These are phyloP conservation scores for Tetrapedia diversipes DNA, from an alignment of 2,888 invertebrate genomes.

Conservation along the genomic window DNA sequence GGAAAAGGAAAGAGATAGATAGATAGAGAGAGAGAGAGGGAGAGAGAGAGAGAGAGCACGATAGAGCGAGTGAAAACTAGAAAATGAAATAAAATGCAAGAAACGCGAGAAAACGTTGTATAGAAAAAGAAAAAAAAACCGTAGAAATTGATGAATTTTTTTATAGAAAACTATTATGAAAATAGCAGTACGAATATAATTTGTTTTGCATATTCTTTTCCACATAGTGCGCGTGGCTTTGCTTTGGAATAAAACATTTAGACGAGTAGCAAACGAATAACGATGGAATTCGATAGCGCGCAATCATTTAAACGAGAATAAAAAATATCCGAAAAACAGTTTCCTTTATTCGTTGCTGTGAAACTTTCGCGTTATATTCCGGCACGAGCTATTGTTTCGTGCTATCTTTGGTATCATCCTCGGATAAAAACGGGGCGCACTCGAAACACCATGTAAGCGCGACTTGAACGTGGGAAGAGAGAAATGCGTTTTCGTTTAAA, in stretches of 20 bases:
- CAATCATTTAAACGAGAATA: background rate
- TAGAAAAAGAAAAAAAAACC: constrained; percentile 4
- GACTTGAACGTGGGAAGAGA: no score
- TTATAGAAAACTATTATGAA: constrained; percentile 38
- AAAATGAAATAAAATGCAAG: background rate
- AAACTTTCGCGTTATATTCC: background rate
- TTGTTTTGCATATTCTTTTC: constrained; percentile 31
- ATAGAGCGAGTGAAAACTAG: constrained; percentile 16
- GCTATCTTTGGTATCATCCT: background rate
- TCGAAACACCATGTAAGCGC: no score
- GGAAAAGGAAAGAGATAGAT: background rate
- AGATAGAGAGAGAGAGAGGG: background rate
- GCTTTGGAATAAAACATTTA: no score
- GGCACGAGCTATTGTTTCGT: background rate
- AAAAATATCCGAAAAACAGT: background rate
- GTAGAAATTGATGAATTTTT: constrained; percentile 45
- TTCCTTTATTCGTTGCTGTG: background rate
- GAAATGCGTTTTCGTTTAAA: background rate
- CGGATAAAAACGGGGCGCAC: no score
- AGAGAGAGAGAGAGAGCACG: constrained; percentile 12
- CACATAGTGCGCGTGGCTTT: constrained; percentile 37
- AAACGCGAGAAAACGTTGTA: background rate
- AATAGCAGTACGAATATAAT: constrained; percentile 6
- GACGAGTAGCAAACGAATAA: no score
- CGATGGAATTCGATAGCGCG: background rate